These are phyloP conservation scores for Trachelipus rathkii DNA, from an alignment of 1,140 invertebrate genomes.

Conservation along the genomic window DNA sequence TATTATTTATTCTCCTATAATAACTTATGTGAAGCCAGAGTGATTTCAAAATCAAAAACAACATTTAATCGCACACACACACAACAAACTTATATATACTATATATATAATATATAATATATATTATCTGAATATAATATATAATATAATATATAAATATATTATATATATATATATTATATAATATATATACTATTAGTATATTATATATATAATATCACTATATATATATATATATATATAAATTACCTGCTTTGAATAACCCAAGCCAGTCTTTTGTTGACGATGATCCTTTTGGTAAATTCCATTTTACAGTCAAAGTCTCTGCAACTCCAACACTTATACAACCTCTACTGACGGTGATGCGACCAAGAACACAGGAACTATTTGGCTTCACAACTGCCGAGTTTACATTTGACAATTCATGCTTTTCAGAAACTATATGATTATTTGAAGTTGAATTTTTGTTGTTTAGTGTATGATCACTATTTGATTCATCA, in stretches of 20 bases:
- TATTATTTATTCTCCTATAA: too few relatives aligned
- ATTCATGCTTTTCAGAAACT: neutral
- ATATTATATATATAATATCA: too few relatives aligned
- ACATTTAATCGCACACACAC: too few relatives aligned
- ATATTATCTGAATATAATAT: too few relatives aligned
- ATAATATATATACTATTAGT: too few relatives aligned
- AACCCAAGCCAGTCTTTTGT: conserved; percentile 1
- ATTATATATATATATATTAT: too few relatives aligned
- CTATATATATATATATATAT: neutral
- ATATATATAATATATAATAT: too few relatives aligned
- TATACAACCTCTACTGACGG: neutral
- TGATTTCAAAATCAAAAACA: too few relatives aligned
- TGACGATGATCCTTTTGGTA: neutral
- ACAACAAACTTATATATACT: too few relatives aligned
- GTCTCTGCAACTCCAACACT: neutral
- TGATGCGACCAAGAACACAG: neutral
- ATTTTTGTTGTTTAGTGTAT: neutral
- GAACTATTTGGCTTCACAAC: neutral
- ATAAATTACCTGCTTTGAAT: neutral
- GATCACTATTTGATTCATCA: neutral
- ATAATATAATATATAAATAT: too few relatives aligned
- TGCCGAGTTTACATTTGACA: neutral
- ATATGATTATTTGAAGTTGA: neutral
- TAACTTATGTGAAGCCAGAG: too few relatives aligned
- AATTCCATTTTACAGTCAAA: conserved; percentile 2